Base-by-base conservation (phyloP, 2,888 invertebrate species). In the Ommatoiulus sabulosus region DNA sequence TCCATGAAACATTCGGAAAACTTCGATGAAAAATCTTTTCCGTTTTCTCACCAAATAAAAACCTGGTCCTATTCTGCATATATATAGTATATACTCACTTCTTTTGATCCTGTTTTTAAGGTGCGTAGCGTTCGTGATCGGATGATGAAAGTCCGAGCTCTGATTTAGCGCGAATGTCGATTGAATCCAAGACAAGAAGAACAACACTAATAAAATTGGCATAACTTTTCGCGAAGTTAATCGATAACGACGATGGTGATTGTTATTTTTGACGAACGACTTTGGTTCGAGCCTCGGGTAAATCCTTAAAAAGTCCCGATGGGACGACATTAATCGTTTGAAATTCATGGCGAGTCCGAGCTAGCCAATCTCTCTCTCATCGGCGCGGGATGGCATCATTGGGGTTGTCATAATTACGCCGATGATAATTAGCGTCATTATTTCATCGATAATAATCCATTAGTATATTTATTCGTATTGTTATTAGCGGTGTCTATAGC, bases 81-180 rank as follows among this genome's bases (percentile, higher is more conserved):
- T 52, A 0, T 3, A 15, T 12, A 52, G 1, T 17, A 52, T 52
- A 35, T 46, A 63, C 63, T 63, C 63, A 63, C 63, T 63, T 63
- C 63, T 63, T 63, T 63, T 63, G n/a, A 20, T 63, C 63, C 63
- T 63, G 63, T 63, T 63, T 63, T n/a, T 63, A 8, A 63, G 63
- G 63, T n/a, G 17, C n/a, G 63, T 6, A n/a, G 63, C n/a, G 63
- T 63, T 63, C 7, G 63, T 7, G n/a, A 63, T 63, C n/a, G 63
- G 63, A n/a, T 63, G 63, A n/a, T 4, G 6, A 4, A 63, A 63
- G 63, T 63, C 63, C 63, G 63, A n/a, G 20, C 20, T 63, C 63
- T 20, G 63, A 63, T n/a, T 63, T n/a, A 20, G n/a, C 17, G 63
- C n/a, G 7, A 63, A n/a, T 20, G 63, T 20, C 63, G n/a, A 63